These are phyloP conservation scores for Loris lydekkerianus DNA, from an alignment of 2,797 vertebrate genomes.

Conservation along the genomic window DNA sequence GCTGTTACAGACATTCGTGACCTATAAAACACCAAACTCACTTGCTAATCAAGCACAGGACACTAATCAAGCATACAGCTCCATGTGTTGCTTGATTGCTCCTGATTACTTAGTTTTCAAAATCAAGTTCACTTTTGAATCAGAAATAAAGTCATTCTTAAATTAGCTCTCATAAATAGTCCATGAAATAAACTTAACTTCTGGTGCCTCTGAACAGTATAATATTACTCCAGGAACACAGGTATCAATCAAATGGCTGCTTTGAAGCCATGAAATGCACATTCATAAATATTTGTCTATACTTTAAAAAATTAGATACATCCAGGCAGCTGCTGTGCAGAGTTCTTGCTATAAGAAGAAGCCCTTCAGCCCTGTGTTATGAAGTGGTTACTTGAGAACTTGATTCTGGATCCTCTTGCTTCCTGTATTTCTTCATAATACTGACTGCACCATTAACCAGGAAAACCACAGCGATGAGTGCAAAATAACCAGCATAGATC, in stretches of 20 bases:
- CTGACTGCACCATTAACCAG: conserved; percentile 90
- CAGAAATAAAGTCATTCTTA: conserved; percentile 50
- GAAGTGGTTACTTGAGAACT: conserved; percentile 76
- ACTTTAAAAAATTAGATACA: conserved; percentile 49
- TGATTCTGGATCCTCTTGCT: conserved; percentile 71
- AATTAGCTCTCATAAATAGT: conserved; percentile 65
- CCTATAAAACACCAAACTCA: conserved; percentile 1
- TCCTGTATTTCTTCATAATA: conserved; percentile 86
- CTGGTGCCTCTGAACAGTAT: conserved; percentile 31
- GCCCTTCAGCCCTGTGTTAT: conserved; percentile 57
- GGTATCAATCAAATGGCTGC: conserved; percentile 73
- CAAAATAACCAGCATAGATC: conserved; percentile 95
- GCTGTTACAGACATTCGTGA: neutral
- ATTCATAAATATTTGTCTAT: conserved; percentile 76
- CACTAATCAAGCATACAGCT: neutral
- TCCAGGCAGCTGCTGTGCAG: conserved; percentile 52
- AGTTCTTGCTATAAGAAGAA: conserved; percentile 14
- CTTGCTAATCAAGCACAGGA: neutral
- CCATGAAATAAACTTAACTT: conserved; percentile 44
- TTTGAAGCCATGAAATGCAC: conserved; percentile 82
- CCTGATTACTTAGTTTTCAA: conserved; percentile 62
- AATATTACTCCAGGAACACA: conserved; percentile 22
- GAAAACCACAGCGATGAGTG: conserved; percentile 93
- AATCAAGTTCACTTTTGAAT: conserved; percentile 64
- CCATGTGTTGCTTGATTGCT: neutral